phyloP scores from a whole-genome alignment of 1,140 invertebrate genomes.

The Drosophila miranda region DNA sequence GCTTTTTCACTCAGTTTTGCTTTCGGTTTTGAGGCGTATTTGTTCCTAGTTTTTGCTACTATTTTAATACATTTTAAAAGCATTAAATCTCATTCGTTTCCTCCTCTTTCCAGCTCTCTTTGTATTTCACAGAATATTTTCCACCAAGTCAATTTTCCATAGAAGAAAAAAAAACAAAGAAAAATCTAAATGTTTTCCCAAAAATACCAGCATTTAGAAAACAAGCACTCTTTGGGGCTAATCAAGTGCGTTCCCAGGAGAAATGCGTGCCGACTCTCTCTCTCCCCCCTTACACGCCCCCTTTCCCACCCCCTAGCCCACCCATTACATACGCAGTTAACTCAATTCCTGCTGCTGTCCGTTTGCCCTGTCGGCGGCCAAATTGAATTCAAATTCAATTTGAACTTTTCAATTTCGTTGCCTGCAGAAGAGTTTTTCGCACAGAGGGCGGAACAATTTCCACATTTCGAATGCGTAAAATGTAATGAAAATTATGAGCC shows the following conservation, averaged over 20 bases:
- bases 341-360: conserved; percentile 51
- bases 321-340: conserved; percentile 72
- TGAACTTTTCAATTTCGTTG: conserved; percentile 79
- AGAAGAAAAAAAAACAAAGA: not conserved
- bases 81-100: too few relatives aligned
- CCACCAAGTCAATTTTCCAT: not conserved
- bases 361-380: conserved; percentile 57
- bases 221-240: conserved; percentile 12
- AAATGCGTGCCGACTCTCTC: conserved; percentile 40
- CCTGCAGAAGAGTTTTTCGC: conserved; percentile 17
- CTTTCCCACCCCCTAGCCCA: not conserved
- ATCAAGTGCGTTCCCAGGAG: conserved; percentile 48
- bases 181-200: not conserved
- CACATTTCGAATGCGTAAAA: conserved; percentile 73
- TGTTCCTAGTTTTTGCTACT: too few relatives aligned
- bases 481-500: conserved; percentile 74
- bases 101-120: too few relatives aligned
- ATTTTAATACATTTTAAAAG: too few relatives aligned
- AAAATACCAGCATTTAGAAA: not conserved
- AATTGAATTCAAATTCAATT: conserved; percentile 82
- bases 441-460: conserved; percentile 36
- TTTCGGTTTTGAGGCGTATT: too few relatives aligned
- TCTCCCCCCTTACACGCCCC: not conserved
- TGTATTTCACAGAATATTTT: too few relatives aligned
- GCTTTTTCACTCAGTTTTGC: too few relatives aligned